Evolutionary conservation across 2,113 vertebrate genomes (phyloP).

Genomic region (Martes martes): DNA sequence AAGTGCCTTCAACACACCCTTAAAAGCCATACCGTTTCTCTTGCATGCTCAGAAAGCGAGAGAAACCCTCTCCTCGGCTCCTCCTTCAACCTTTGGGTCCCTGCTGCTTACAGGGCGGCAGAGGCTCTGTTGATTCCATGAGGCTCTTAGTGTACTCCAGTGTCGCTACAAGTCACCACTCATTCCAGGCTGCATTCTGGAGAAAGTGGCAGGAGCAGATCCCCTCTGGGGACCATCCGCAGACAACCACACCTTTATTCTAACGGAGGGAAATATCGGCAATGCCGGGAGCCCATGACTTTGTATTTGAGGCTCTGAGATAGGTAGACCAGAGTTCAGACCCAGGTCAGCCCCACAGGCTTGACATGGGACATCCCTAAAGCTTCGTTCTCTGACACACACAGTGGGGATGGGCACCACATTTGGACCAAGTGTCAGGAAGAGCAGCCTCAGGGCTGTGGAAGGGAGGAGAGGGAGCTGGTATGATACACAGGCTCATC

Average conservation of each 20-base stretch:
- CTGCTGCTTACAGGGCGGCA: background rate
- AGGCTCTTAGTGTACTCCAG: rapidly evolving
- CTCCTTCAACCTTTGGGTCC: background rate
- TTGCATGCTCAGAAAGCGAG: background rate
- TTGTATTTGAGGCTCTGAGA: background rate
- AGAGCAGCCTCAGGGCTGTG: rapidly evolving
- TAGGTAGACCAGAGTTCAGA: background rate
- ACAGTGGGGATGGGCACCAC: rapidly evolving
- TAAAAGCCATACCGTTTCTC: too few species aligned
- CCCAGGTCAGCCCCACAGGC: background rate
- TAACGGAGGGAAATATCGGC: background rate
- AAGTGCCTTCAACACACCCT: background rate
- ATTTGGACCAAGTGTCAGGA: too few species aligned
- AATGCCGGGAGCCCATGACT: rapidly evolving
- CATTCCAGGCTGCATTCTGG: background rate
- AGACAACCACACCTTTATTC: background rate
- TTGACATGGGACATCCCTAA: background rate
- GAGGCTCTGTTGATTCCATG: rapidly evolving
- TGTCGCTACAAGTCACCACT: rapidly evolving
- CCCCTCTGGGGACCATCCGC: rapidly evolving
- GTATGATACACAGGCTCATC: too few species aligned
- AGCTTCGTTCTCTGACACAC: rapidly evolving
- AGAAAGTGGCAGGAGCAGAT: background rate
- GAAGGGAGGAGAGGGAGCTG: background rate
- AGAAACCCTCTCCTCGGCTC: background rate